A percentile compares a stretch with the other conserved stretches of the same genome.
Conservation (phyloP, 2,113 vertebrate species). For the Chlorocebus sabaeus region DNA sequence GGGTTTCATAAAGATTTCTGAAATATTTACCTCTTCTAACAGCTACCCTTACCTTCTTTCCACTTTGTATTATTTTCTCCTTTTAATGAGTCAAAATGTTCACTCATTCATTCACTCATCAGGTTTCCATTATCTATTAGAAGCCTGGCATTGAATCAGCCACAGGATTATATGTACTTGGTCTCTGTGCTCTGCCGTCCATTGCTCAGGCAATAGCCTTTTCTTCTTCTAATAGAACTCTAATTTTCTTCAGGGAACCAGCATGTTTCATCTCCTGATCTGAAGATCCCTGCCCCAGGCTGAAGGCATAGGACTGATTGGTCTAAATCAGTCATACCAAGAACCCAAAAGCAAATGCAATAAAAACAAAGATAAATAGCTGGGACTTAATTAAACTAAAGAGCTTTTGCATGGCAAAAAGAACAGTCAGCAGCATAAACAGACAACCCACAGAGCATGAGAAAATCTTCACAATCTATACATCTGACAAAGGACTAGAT, state of each 20-base stretch:
- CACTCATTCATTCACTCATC: neutral
- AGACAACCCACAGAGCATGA: no score
- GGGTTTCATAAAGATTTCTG: neutral
- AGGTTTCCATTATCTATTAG: neutral
- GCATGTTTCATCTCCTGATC: neutral
- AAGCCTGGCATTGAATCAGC: neutral
- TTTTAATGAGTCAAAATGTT: neutral
- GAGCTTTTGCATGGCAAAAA: no score
- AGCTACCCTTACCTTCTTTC: neutral
- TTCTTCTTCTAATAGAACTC: neutral
- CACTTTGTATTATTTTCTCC: neutral
- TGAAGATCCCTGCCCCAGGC: neutral
- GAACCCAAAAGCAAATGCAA: no score
- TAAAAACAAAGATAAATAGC: no score
- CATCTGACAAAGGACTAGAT: no score
- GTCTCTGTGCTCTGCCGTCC: neutral
- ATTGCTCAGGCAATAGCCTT: neutral
- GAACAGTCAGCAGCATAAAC: no score
- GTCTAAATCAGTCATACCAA: neutral
- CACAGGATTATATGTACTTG: rapidly evolving
- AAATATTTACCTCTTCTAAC: neutral
- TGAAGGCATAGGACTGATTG: neutral
- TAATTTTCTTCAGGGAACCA: neutral
- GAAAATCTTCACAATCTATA: no score
- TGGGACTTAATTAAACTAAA: no score